Conservation (phyloP, 2,113 vertebrate species). For the Vombatus ursinus region DNA sequence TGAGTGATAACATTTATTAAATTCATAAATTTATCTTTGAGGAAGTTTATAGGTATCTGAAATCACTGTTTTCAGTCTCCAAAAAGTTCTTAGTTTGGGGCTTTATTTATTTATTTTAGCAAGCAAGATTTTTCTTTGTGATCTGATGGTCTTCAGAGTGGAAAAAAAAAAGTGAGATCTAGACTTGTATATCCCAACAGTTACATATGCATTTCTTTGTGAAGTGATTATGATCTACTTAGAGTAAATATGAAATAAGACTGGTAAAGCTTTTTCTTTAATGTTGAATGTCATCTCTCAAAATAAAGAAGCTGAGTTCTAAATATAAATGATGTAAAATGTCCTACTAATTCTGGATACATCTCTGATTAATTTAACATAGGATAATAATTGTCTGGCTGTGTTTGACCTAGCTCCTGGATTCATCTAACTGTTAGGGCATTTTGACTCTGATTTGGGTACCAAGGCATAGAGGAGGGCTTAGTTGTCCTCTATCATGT, state of each 20-base stretch:
- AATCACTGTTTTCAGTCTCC: neutral
- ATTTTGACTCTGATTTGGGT: neutral
- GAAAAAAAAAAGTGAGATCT: neutral
- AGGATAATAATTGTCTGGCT: neutral
- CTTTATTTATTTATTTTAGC: neutral
- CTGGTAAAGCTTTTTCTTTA: neutral
- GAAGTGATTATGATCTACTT: neutral
- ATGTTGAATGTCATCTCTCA: neutral
- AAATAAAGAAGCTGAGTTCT: neutral
- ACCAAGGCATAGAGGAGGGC: neutral
- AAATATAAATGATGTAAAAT: neutral
- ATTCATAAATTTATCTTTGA: neutral
- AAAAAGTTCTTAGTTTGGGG: neutral
- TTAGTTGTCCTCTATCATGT: neutral
- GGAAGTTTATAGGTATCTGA: neutral
- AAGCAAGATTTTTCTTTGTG: neutral
- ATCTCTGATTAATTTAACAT: neutral
- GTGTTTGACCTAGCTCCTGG: neutral
- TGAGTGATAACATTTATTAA: neutral
- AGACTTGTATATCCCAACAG: neutral
- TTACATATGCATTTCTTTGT: neutral
- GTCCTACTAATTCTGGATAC: neutral
- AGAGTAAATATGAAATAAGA: neutral
- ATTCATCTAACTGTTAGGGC: neutral
- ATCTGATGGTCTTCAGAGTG: neutral